These are phyloP conservation scores for Spheniscus humboldti DNA, from an alignment of 2,797 vertebrate species.

Conservation along the genomic window DNA sequence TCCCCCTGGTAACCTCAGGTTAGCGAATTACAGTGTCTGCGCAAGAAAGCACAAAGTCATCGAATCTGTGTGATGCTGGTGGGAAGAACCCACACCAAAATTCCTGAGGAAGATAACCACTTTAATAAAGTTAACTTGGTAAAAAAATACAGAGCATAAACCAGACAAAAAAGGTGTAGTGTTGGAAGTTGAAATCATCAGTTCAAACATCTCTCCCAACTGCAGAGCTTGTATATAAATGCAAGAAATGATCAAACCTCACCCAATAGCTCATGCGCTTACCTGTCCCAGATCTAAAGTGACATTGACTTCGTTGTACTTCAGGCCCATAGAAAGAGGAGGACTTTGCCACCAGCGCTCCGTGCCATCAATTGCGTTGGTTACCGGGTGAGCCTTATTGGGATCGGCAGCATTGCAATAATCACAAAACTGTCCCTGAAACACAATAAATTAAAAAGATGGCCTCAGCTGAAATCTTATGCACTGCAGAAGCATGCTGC, in stretches of 20 bases:
- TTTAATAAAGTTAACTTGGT: neutral
- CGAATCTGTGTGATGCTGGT: neutral
- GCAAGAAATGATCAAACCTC: neutral
- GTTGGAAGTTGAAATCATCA: neutral
- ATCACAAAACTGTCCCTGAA: slow-evolving; percentile 92
- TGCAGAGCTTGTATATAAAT: neutral
- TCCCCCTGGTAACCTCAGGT: neutral
- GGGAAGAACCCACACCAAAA: neutral
- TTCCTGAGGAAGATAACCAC: neutral
- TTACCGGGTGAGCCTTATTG: slow-evolving; percentile 83
- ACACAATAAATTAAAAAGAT: neutral
- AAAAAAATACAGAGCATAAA: neutral
- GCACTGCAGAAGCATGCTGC: rapidly evolving
- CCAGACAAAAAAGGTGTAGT: neutral
- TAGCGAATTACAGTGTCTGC: neutral
- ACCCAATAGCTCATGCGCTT: slow-evolving; percentile 32
- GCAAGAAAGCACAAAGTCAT: neutral
- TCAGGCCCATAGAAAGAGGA: slow-evolving; percentile 84
- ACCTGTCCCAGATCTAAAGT: slow-evolving; percentile 95
- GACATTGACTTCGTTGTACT: slow-evolving; percentile 88
- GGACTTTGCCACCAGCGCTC: slow-evolving; percentile 97
- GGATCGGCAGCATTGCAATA: slow-evolving; percentile 84
- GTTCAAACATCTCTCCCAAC: neutral
- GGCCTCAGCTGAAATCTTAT: neutral
- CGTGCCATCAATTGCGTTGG: slow-evolving; percentile 87